A percentile compares a stretch with the other conserved stretches of the same genome.
Evolutionary conservation across 2,113 vertebrate genomes (phyloP).

Genomic region (Butorides virescens): DNA sequence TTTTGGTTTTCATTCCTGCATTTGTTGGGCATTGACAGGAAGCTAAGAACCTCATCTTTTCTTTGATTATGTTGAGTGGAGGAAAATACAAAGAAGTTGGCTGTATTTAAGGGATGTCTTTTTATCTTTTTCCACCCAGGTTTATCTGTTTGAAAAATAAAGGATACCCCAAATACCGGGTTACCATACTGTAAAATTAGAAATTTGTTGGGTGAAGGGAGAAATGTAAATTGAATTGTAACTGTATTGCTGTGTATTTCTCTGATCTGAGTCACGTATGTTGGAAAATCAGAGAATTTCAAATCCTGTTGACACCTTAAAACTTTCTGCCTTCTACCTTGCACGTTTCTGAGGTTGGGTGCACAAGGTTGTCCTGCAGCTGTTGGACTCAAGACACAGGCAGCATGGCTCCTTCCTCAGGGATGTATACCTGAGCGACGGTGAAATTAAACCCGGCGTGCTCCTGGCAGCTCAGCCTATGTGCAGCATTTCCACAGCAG

Average conservation of each 20-base stretch:
- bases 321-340: background rate
- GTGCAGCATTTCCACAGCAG: background rate
- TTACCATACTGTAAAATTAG: background rate
- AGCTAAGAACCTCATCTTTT: background rate
- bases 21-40: background rate
- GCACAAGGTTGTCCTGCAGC: background rate
- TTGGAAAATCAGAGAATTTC: background rate
- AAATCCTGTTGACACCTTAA: background rate
- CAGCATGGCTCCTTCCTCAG: background rate
- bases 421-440: rapidly evolving
- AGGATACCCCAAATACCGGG: background rate
- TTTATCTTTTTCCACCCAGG: rapidly evolving
- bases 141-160: background rate
- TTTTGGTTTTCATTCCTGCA: background rate
- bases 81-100: background rate
- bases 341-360: rapidly evolving
- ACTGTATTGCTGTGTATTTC: background rate
- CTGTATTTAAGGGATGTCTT: background rate
- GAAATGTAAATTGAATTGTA: background rate
- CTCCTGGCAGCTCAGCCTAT: background rate
- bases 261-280: background rate
- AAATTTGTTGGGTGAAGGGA: background rate
- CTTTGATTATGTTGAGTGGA: background rate
- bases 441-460: rapidly evolving
- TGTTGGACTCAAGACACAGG: background rate